A percentile compares a stretch with the other conserved stretches of the same genome.
Evolutionary conservation across 2,797 vertebrate species (phyloP).

Genomic region (Novumbra hubbsi): DNA sequence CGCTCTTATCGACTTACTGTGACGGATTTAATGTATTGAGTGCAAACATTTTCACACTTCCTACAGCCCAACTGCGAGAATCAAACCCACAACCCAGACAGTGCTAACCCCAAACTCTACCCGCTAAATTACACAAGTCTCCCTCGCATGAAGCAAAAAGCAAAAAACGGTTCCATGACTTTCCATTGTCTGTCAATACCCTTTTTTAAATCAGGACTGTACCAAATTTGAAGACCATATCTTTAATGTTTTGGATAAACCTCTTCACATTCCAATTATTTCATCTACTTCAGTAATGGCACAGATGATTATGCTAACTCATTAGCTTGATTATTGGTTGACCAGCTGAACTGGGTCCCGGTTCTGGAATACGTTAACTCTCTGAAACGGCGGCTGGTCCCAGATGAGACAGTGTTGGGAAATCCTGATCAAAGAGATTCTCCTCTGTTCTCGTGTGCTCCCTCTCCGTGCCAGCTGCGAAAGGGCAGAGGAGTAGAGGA

Average conservation of each 20-base stretch:
- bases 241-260: no score
- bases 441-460: neutral
- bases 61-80: neutral
- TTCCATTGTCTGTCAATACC: no score
- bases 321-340: no score
- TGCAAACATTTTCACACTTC: neutral
- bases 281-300: no score
- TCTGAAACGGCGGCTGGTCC: neutral
- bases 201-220: no score
- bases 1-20: neutral
- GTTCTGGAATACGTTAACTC: no score
- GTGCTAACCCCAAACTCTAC: neutral
- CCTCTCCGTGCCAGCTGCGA: conserved; percentile 33
- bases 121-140: neutral
- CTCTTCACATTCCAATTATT: no score
- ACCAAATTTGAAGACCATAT: no score
- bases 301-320: no score
- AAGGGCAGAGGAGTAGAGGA: neutral
- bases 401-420: neutral
- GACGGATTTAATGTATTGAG: neutral
- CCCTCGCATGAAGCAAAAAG: no score
- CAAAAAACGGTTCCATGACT: no score
- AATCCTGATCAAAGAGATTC: neutral
- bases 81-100: neutral
- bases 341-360: no score